These are phyloP conservation scores for Psilopogon haemacephalus DNA, from an alignment of 2,113 vertebrate genomes.

Conservation along the genomic window DNA sequence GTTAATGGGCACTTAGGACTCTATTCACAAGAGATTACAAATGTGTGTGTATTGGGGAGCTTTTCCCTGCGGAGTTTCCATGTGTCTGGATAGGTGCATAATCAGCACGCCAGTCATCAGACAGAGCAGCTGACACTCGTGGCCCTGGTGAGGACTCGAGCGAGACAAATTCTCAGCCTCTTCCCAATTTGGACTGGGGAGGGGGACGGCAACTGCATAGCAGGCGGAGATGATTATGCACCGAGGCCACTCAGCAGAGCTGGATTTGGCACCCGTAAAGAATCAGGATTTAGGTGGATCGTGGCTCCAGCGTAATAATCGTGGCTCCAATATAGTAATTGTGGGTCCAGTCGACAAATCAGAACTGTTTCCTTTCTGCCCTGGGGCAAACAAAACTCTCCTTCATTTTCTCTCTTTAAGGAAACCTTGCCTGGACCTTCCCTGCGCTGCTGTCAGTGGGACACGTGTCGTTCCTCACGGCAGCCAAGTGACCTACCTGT, in stretches of 20 bases:
- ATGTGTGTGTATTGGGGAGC: constrained; percentile 50
- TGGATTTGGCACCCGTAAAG: background rate
- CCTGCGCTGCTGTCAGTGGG: fast-evolving
- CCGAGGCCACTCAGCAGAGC: background rate
- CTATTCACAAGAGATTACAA: constrained; percentile 70
- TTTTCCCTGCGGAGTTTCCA: constrained; percentile 56
- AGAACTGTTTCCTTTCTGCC: background rate
- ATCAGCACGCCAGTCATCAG: constrained; percentile 60
- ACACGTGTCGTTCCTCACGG: background rate
- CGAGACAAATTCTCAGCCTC: background rate
- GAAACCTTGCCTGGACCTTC: background rate
- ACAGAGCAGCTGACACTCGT: constrained; percentile 63
- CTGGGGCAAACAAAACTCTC: background rate
- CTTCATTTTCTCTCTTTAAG: background rate
- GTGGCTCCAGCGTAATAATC: background rate
- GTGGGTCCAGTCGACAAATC: background rate
- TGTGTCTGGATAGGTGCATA: constrained; percentile 68
- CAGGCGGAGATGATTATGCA: background rate
- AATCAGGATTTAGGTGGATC: background rate
- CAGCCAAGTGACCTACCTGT: fast-evolving
- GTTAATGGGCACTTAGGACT: constrained; percentile 67
- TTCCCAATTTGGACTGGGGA: background rate
- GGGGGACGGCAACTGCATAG: fast-evolving
- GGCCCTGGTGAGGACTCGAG: constrained; percentile 20
- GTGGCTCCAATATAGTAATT: no score